phyloP scores from a whole-genome alignment of 2,888 invertebrate genomes.

The Oxycera nigricornis region DNA sequence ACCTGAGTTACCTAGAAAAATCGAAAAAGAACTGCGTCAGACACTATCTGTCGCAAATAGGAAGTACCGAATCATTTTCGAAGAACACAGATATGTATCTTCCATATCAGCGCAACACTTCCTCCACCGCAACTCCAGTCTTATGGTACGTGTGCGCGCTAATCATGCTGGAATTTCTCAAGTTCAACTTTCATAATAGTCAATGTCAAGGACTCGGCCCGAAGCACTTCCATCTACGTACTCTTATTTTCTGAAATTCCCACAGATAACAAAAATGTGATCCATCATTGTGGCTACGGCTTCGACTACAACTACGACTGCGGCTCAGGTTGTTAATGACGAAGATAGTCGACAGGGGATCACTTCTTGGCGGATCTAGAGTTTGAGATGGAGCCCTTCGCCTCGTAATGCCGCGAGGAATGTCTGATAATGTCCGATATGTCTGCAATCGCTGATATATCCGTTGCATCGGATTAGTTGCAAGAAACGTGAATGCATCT shows the following conservation, averaged over 20 bases:
- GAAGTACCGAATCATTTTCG: too few species aligned
- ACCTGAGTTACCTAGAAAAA: too few species aligned
- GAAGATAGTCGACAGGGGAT: slow-evolving; percentile 24
- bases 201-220: slow-evolving; percentile 25
- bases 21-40: too few species aligned
- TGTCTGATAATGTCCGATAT: too few species aligned
- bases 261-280: slow-evolving; percentile 6
- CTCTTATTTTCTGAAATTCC: slow-evolving; percentile 23
- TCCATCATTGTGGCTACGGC: not conserved
- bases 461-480: slow-evolving; percentile 7
- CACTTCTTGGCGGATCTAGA: not conserved
- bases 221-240: not conserved
- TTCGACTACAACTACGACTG: not conserved
- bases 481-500: not conserved
- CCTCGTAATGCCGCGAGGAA: slow-evolving; percentile 22
- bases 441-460: slow-evolving; percentile 1
- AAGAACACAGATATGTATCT: too few species aligned
- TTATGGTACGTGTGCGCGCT: not conserved
- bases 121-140: not conserved
- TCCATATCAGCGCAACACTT: not conserved
- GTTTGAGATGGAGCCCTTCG: not conserved
- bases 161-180: slow-evolving; percentile 17
- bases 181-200: slow-evolving; percentile 18
- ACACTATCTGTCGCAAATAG: too few species aligned
- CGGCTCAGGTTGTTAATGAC: not conserved